Base-by-base conservation (phyloP, 2,797 vertebrate species). In the Balearica regulorum region DNA sequence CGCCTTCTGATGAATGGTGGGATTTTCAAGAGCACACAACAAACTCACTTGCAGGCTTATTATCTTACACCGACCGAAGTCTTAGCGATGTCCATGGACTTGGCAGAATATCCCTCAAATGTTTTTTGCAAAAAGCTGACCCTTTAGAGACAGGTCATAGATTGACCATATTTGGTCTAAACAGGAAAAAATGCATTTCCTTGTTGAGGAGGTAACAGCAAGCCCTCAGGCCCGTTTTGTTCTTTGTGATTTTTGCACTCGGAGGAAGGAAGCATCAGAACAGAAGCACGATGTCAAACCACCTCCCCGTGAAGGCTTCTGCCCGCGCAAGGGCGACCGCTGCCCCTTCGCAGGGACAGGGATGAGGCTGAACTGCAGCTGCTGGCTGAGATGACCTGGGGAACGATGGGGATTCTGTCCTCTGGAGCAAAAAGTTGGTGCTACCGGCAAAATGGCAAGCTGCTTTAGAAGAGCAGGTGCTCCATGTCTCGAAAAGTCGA, bases 401-500 rank as follows among this genome's bases (percentile, higher is more conserved):
- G 54, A 66, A 28, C 8, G 5, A 54, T 0, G 3, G 55, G 46
- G 29, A 16, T 10, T 14, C 46, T 43, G 62, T 79, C 8, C 80
- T n/a, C 26, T 5, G n/a, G 21, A 70, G 54, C 66, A 51, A 37
- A n/a, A 44, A 13, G 28, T 9, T 58, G 51, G 16, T 43, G 39
- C 61, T 44, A 3, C 26, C 6, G 4, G 55, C 26, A 41, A 15
- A 70, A 39, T 0, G 5, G 51, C 65, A 37, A 49, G 20, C 28
- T n/a, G 78, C 73, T 90, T 44, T 16, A 10, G 3, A 73, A 8
- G 20, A 72, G 58, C 46, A 28, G 41, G 14, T 66, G 66, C 61
- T 77, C 64, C 26, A 22, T 0, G 0, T 39, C 70, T 20, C 1
- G 5, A 35, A 33, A 10, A 0, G 2, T 37, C 4, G 10, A 48